Conservation (phyloP, 30 jellyfish, hydroid and myxozoan genomes). For the Aurelia sp. region DNA sequence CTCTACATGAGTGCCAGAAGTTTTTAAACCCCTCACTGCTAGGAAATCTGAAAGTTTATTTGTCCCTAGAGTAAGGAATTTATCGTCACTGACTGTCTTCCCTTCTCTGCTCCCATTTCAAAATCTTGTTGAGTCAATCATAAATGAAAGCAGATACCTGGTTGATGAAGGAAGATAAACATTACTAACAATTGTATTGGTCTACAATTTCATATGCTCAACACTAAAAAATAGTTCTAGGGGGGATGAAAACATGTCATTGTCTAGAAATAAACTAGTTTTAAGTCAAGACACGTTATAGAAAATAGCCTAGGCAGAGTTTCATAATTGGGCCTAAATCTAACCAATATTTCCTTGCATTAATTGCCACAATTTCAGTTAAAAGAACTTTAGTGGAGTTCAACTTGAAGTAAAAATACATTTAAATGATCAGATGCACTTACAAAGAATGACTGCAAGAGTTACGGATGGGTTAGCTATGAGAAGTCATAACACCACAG, state of each 20-base stretch:
- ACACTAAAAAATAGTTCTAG: background rate
- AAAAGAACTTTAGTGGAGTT: background rate
- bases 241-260: background rate
- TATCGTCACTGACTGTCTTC: background rate
- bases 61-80: slow-evolving; percentile 15
- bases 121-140: background rate
- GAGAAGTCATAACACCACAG: background rate
- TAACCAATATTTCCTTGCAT: background rate
- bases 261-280: too few relatives aligned
- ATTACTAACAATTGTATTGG: background rate
- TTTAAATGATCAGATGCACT: background rate
- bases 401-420: background rate
- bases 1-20: slow-evolving; percentile 57
- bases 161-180: slow-evolving; percentile 5
- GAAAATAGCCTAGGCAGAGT: background rate
- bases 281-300: too few relatives aligned
- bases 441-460: background rate
- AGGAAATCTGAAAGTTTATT: slow-evolving; percentile 24
- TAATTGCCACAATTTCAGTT: background rate
- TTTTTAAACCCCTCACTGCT: slow-evolving; percentile 55
- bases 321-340: slow-evolving; percentile 2
- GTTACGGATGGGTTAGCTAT: background rate
- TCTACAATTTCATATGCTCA: background rate
- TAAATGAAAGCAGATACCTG: background rate
- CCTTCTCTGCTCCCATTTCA: slow-evolving; percentile 8